phyloP scores from a whole-genome alignment of 2,113 vertebrate genomes.

The mouse (Mus musculus) region GRCm39 chr7:94114001-94114500 shows the following conservation, averaged over 20 bases:
- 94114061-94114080: no score
- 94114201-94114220: not conserved
- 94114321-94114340: not conserved
- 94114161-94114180: not conserved
- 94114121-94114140: not conserved
- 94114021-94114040: not conserved
- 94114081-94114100: not conserved
- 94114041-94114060: not conserved
- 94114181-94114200: not conserved
- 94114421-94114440: not conserved
- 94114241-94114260: not conserved
- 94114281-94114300: no score
- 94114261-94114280: not conserved
- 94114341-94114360: not conserved
- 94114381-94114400: not conserved
- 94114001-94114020: not conserved
- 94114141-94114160: not conserved
- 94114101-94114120: not conserved
- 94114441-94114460: not conserved
- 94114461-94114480: not conserved
- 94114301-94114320: not conserved
- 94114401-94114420: not conserved
- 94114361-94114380: not conserved
- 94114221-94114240: not conserved
- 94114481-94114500: no score